These are phyloP conservation scores for Oryzias melastigma DNA, from an alignment of 2,113 vertebrate species.

Conservation along the genomic window DNA sequence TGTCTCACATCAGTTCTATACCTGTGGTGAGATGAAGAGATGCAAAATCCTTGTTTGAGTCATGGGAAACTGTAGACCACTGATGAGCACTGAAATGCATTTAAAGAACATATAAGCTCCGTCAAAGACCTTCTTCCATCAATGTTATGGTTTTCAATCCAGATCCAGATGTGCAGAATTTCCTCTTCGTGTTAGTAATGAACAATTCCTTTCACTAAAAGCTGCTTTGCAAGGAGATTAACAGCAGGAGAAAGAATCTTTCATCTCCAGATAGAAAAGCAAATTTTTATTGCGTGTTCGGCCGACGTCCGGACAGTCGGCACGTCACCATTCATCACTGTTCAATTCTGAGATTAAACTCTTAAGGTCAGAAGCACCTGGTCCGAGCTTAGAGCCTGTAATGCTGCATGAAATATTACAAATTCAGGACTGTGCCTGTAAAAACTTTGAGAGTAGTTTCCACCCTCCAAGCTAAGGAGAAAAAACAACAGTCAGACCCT, in stretches of 20 bases:
- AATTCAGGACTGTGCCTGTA: slow-evolving; percentile 7
- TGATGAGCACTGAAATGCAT: no score
- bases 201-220: slow-evolving; percentile 37
- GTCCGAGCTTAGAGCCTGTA: slow-evolving; percentile 25
- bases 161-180: slow-evolving; percentile 43
- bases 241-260: slow-evolving; percentile 24
- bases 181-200: slow-evolving; percentile 35
- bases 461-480: slow-evolving; percentile 28
- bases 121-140: slow-evolving; percentile 18
- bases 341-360: slow-evolving; percentile 23
- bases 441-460: slow-evolving; percentile 17
- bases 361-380: slow-evolving; percentile 42
- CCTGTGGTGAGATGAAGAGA: no score
- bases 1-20: no score
- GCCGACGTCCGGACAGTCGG: neutral
- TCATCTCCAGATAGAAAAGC: slow-evolving; percentile 1
- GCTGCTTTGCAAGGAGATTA: slow-evolving; percentile 31
- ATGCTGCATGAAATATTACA: slow-evolving; percentile 46
- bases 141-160: slow-evolving; percentile 5
- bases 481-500: slow-evolving; percentile 1
- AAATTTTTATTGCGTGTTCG: neutral
- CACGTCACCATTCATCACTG: slow-evolving; percentile 31
- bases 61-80: no score
- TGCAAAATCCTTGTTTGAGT: no score
- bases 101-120: no score